Conservation (phyloP, 37 sponge, comb jelly and placozoan genomes). For the Geodia barretti region DNA sequence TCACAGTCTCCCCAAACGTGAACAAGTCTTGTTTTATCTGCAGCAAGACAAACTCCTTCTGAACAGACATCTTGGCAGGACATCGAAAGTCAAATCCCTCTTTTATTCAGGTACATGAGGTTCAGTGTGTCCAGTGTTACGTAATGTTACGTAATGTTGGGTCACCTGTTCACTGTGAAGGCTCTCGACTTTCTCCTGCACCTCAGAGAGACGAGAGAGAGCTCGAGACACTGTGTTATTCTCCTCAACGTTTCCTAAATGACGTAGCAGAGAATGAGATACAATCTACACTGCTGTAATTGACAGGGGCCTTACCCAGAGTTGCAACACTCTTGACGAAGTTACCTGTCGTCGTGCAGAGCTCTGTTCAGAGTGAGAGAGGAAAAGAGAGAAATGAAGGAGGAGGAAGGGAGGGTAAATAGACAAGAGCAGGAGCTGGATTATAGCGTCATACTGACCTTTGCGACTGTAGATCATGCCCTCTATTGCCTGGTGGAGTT, state of each 20-base stretch:
- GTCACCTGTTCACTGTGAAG: slow-evolving; percentile 83
- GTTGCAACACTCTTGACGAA: slow-evolving; percentile 63
- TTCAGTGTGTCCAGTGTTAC: too few relatives aligned
- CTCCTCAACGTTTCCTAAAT: slow-evolving; percentile 66
- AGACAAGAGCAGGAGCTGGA: neutral
- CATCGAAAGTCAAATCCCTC: too few relatives aligned
- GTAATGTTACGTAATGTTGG: neutral
- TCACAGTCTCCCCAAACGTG: slow-evolving; percentile 86
- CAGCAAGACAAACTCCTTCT: too few relatives aligned
- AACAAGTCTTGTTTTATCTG: slow-evolving; percentile 79
- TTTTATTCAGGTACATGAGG: too few relatives aligned
- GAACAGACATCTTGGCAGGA: too few relatives aligned
- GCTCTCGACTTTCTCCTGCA: slow-evolving; percentile 86
- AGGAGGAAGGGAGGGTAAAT: neutral
- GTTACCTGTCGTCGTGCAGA: slow-evolving; percentile 29
- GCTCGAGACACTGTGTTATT: slow-evolving; percentile 83
- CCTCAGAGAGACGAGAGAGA: slow-evolving; percentile 89
- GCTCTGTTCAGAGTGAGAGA: slow-evolving; percentile 17
- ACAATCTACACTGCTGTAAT: too few relatives aligned
- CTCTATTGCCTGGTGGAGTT: slow-evolving; percentile 78
- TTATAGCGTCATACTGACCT: too few relatives aligned
- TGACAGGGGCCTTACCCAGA: slow-evolving; percentile 28
- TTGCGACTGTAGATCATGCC: slow-evolving; percentile 72
- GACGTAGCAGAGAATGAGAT: too few relatives aligned
- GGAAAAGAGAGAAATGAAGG: neutral